phyloP scores from a whole-genome alignment of 2,888 invertebrate genomes.

The Hirtodrosophila cameraria region DNA sequence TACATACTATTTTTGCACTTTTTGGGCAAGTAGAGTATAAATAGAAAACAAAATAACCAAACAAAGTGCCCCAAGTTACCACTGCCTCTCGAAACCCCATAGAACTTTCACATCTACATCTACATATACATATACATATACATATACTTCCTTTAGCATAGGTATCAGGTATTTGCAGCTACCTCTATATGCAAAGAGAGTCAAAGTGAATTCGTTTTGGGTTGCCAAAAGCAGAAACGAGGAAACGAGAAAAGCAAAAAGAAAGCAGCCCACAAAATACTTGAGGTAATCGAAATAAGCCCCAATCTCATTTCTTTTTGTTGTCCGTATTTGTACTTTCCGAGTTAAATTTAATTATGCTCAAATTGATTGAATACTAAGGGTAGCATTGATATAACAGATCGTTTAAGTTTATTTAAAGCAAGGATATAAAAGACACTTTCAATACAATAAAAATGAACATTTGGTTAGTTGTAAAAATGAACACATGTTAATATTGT shows the following conservation, averaged over 20 bases:
- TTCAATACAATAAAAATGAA: neutral
- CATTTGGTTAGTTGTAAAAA: too few relatives aligned
- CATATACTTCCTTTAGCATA: neutral
- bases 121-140: slow-evolving; percentile 2
- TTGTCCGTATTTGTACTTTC: slow-evolving; percentile 2
- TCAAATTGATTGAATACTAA: slow-evolving; percentile 36
- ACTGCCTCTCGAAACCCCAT: slow-evolving; percentile 15
- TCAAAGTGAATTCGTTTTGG: slow-evolving; percentile 62
- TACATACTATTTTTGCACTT: too few relatives aligned
- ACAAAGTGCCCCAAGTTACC: slow-evolving; percentile 27
- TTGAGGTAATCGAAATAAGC: slow-evolving; percentile 35
- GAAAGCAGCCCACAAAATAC: slow-evolving; percentile 35
- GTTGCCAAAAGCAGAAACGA: slow-evolving; percentile 58
- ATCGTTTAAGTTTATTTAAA: neutral
- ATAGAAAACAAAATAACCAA: slow-evolving; percentile 16
- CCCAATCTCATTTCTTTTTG: slow-evolving; percentile 8
- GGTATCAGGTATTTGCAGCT: slow-evolving; percentile 15
- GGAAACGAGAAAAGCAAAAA: slow-evolving; percentile 2
- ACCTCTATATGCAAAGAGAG: slow-evolving; percentile 35
- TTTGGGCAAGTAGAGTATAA: too few relatives aligned
- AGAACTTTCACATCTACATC: slow-evolving; percentile 14
- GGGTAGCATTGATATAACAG: slow-evolving; percentile 8
- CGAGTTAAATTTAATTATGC: slow-evolving; percentile 41
- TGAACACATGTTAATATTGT: too few relatives aligned
- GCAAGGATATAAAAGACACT: neutral